Base-by-base conservation (phyloP, 2,888 invertebrate genomes). In the Thereva unica region DNA sequence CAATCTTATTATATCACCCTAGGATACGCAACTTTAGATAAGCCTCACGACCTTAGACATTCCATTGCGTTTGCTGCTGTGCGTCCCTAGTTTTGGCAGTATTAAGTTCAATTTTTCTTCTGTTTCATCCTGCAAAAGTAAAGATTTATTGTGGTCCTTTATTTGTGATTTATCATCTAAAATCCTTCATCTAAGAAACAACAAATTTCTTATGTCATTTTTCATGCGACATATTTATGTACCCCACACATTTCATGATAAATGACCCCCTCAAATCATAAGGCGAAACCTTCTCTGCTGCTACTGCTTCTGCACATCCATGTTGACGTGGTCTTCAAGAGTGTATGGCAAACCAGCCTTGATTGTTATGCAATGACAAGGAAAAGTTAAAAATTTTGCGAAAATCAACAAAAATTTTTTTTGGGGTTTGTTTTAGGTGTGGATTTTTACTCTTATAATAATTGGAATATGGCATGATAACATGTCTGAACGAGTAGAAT, bases 141-240 rank as follows among this genome's bases (percentile, higher is more conserved):
- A 67, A 69, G 69, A 69, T 69, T 69, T 69, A 69, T 69, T 55
- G 64, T 50, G 63, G 69, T 67, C 69, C 69, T 69, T 69, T 69
- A 69, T 69, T 69, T 67, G 67, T 69, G 69, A 69, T 69, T 69
- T 69, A 69, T 69, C 69, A 69, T 69, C 59, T 44, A 50, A 67
- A 69, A 69, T 69, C 69, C 69, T 69, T 69, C 69, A 69, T 69
- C 69, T 69, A 61, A 69, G 65, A 64, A 67, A 69, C 69, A 69
- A 69, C 69, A 69, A 69, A 69, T 69, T 69, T 69, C 67, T 66
- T 69, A 56, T 69, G 69, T 69, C 69, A 69, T 69, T 69, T 69
- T 69, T 69, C 69, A 69, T 69, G 55, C 69, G 64, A 59, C 67
- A 64, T 67, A 67, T 69, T 69, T 69, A 69, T 69, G 69, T 69